Percentiles rank a stretch among this genome's conserved stretches.
phyloP scores from a whole-genome alignment of 1,140 invertebrate species.

The Lepidurus arcticus region DNA sequence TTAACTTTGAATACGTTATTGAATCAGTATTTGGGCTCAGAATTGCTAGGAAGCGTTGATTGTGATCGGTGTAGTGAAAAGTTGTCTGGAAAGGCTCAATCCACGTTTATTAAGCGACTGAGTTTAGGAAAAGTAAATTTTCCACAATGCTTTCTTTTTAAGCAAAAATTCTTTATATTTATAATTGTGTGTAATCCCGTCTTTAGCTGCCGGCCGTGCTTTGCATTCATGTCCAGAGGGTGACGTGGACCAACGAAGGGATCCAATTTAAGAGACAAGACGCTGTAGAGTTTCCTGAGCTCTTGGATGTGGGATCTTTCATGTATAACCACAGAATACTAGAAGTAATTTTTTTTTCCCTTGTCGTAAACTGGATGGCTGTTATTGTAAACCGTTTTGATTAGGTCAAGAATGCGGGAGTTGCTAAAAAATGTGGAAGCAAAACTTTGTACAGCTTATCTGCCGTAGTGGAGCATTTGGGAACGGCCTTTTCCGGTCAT shows the following conservation, averaged over 20 bases:
- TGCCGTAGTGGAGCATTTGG: conserved; percentile 82
- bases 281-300: conserved; percentile 77
- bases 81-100: conserved; percentile 44
- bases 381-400: conserved; percentile 40
- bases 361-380: conserved; percentile 41
- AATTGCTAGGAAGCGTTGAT: conserved; percentile 72
- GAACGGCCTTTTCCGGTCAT: conserved; percentile 78
- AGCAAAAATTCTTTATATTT: conserved; percentile 34
- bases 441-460: conserved; percentile 62
- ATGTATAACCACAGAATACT: conserved; percentile 58
- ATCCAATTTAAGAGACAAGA: conserved; percentile 73
- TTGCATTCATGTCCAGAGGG: conserved; percentile 80
- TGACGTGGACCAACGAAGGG: conserved; percentile 70
- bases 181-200: conserved; percentile 28
- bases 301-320: conserved; percentile 62
- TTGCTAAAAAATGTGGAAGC: conserved; percentile 42
- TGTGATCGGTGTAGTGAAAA: conserved; percentile 67
- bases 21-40: conserved; percentile 72
- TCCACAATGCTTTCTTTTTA: conserved; percentile 10
- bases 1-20: conserved; percentile 62
- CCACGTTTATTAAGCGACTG: conserved; percentile 68
- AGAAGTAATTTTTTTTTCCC: conserved; percentile 37
- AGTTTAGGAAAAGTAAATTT: conserved; percentile 71
- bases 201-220: conserved; percentile 66
- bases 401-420: conserved; percentile 41